These are phyloP conservation scores for Urophycis tenuis DNA, from an alignment of 2,797 vertebrate species.

Conservation along the genomic window DNA sequence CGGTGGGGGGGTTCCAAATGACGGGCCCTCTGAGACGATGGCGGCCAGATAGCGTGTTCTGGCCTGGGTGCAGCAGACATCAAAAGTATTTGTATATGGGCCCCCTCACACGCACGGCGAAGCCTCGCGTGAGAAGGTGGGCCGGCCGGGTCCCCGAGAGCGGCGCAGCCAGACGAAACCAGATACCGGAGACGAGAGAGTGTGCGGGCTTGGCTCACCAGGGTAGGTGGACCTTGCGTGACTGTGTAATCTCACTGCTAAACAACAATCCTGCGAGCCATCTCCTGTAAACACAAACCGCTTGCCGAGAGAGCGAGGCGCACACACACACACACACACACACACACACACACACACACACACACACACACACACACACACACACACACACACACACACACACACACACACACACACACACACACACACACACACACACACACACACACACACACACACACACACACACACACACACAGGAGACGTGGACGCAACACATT, in stretches of 20 bases:
- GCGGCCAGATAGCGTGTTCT: constrained; percentile 51
- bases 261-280: constrained; percentile 34
- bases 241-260: constrained; percentile 15
- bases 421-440: constrained; percentile 21
- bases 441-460: neutral
- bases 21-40: constrained; percentile 46
- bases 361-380: constrained; percentile 37
- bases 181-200: constrained; percentile 51
- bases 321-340: neutral
- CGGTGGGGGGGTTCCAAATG: constrained; percentile 28
- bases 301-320: constrained; percentile 44
- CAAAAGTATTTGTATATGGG: constrained; percentile 56
- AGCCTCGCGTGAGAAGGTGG: constrained; percentile 65
- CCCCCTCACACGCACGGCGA: constrained; percentile 51
- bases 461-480: neutral
- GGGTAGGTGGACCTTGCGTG: constrained; percentile 40
- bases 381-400: constrained; percentile 9
- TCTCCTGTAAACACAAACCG: constrained; percentile 26
- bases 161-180: constrained; percentile 58
- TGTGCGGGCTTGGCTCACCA: constrained; percentile 43
- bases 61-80: constrained; percentile 50
- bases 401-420: neutral
- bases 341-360: constrained; percentile 3
- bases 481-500: too few relatives aligned
- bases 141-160: constrained; percentile 48